phyloP scores from a whole-genome alignment of 2,888 invertebrate species.

The Cephalotes varians region DNA sequence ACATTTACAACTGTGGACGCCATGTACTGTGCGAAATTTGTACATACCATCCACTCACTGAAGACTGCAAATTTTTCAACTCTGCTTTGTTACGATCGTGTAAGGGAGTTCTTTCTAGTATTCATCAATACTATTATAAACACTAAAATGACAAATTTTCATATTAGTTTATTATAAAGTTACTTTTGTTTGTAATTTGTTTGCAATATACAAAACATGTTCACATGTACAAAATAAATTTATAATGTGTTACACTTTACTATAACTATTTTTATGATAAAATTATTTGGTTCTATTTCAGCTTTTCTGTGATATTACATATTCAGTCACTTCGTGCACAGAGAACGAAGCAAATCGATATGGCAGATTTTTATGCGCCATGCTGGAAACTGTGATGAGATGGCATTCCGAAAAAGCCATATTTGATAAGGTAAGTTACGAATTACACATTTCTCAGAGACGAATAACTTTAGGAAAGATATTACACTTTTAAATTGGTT shows the following conservation, averaged over 20 bases:
- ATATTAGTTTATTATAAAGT: not conserved
- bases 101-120: conserved; percentile 85
- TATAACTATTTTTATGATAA: not conserved
- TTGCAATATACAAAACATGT: too few relatives aligned
- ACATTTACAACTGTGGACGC: conserved; percentile 98
- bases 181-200: not conserved
- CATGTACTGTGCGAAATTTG: conserved; percentile 98
- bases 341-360: conserved; percentile 99
- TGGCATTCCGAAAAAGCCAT: conserved; percentile 97
- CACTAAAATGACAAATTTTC: not conserved
- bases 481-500: not conserved
- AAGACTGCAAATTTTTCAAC: conserved; percentile 99
- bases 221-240: not conserved
- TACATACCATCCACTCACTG: conserved; percentile 97
- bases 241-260: not conserved
- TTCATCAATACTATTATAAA: not conserved
- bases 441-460: not conserved
- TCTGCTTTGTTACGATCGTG: conserved; percentile 98
- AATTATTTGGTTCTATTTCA: conserved; percentile 84
- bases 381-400: conserved; percentile 97
- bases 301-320: conserved; percentile 99
- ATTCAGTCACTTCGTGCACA: conserved; percentile 98
- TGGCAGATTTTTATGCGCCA: conserved; percentile 96
- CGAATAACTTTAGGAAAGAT: not conserved
- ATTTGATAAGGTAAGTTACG: conserved; percentile 91